A percentile compares a stretch with the other conserved stretches of the same genome.
Conservation (phyloP, 2,113 vertebrate species). For the Thunnus thynnus region DNA sequence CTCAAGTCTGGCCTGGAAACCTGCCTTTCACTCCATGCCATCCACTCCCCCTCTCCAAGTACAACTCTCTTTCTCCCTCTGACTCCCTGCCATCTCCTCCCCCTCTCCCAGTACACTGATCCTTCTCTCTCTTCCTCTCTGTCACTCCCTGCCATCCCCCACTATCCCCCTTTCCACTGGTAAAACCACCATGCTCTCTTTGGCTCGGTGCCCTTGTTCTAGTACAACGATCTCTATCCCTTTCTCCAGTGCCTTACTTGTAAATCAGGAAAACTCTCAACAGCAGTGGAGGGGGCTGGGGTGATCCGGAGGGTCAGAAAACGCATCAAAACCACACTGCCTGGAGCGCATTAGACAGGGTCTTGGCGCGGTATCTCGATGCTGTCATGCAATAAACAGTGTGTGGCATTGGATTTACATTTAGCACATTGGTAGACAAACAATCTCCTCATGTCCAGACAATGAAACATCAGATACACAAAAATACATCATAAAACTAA, state of each 20-base stretch:
- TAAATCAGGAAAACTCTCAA: constrained; percentile 73
- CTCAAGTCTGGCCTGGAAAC: constrained; percentile 83
- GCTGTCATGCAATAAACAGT: constrained; percentile 71
- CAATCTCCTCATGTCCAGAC: constrained; percentile 29
- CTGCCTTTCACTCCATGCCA: constrained; percentile 81
- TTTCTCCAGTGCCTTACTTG: constrained; percentile 69
- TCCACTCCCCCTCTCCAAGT: constrained; percentile 71
- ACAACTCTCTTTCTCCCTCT: constrained; percentile 63
- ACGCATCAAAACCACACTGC: constrained; percentile 68
- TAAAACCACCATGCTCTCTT: constrained; percentile 57
- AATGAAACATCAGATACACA: constrained; percentile 8
- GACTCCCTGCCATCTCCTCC: constrained; percentile 64
- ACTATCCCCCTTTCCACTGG: constrained; percentile 47
- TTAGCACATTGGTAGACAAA: constrained; percentile 41
- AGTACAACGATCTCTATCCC: constrained; percentile 61
- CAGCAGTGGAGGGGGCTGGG: constrained; percentile 63
- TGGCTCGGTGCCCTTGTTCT: constrained; percentile 60
- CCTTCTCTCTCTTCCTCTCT: constrained; percentile 59
- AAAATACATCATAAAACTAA: constrained; percentile 25
- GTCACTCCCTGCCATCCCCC: constrained; percentile 62
- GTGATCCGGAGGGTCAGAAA: constrained; percentile 68
- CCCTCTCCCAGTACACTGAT: constrained; percentile 57
- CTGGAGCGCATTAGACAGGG: constrained; percentile 71
- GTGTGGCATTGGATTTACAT: constrained; percentile 66
- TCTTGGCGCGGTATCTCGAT: constrained; percentile 57